Evolutionary conservation across 2,797 vertebrate species (phyloP), one percentile per base, ranked within the genome.

Genomic region (Microctenopoma steveboyesi): DNA sequence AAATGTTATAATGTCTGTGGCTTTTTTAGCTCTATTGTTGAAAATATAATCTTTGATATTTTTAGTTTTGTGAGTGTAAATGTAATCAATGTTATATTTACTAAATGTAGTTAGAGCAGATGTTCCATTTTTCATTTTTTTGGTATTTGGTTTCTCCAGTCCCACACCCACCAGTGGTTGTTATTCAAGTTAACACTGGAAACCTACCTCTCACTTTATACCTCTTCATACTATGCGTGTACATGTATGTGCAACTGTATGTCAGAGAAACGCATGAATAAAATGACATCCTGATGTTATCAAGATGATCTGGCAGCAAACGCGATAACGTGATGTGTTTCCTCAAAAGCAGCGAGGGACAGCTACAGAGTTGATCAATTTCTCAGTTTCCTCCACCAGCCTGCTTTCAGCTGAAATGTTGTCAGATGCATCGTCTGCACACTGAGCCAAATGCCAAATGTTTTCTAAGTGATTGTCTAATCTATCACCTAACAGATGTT

Each of bases 181-280:
- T 18, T 4, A 16, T 27, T 9, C 0, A 14, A 27, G 4, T 51
- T 7, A 55, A 45, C 10, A 0, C 0, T 35, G 28, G 27, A 15
- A n/a, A 33, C 46, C 43, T 65, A 58, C 52, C 45, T 74, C 65
- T 71, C 55, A 65, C 66, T 83, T 73, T 73, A 51, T 73, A 73
- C 7, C 6, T 48, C 51, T 54, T 63, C 54, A 63, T 51, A 37
- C 25, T 22, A 22, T 22, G 22, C 22, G 22, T 52, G 11, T 63
- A 69, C 27, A 47, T 66, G 42, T 45, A 46, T 45, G 52, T 66
- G 7, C 39, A 63, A 56, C n/a, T 47, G 4, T 70, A 8, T 72
- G 25, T 69, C 15, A 45, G 28, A 48, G 0, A 52, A 30, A 50
- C 0, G 22, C 43, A 58, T 62, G 43, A 54, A 78, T 78, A 58